Conservation (phyloP, 2,113 vertebrate genomes). For the Salvator merianae region DNA sequence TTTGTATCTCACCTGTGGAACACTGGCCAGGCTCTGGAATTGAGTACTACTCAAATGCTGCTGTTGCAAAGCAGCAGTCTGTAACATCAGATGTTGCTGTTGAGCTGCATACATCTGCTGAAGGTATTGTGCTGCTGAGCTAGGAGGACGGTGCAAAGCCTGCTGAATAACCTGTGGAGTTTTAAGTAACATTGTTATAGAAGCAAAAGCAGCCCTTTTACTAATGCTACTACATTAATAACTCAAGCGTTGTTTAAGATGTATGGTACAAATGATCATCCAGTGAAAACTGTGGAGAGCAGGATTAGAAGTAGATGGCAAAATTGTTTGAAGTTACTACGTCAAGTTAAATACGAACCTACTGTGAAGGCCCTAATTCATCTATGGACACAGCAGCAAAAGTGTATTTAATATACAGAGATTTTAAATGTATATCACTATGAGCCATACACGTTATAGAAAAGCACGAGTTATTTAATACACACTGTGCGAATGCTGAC, state of each 20-base stretch:
- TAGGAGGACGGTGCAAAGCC: slow-evolving; percentile 89
- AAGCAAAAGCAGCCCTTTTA: slow-evolving; percentile 38
- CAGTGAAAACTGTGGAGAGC: no score
- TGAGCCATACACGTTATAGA: not conserved
- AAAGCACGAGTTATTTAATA: no score
- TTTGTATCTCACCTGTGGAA: slow-evolving; percentile 84
- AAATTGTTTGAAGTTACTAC: not conserved
- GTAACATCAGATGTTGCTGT: slow-evolving; percentile 93
- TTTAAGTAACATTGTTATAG: slow-evolving; percentile 63
- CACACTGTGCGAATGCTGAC: no score
- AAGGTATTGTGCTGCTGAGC: slow-evolving; percentile 92
- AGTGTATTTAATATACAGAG: no score
- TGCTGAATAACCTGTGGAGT: slow-evolving; percentile 90
- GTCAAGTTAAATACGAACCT: not conserved
- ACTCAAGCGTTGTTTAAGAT: not conserved
- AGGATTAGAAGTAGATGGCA: not conserved
- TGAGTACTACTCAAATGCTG: slow-evolving; percentile 86
- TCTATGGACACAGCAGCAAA: not conserved
- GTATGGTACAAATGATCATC: not conserved
- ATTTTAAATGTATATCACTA: no score
- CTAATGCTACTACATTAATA: slow-evolving; percentile 34
- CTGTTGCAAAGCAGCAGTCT: slow-evolving; percentile 89
- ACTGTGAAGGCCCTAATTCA: not conserved
- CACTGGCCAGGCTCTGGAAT: slow-evolving; percentile 85
- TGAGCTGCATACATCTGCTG: slow-evolving; percentile 96